Evolutionary conservation across 2,113 vertebrate genomes (phyloP).

Genomic region (Corapipo altera): DNA sequence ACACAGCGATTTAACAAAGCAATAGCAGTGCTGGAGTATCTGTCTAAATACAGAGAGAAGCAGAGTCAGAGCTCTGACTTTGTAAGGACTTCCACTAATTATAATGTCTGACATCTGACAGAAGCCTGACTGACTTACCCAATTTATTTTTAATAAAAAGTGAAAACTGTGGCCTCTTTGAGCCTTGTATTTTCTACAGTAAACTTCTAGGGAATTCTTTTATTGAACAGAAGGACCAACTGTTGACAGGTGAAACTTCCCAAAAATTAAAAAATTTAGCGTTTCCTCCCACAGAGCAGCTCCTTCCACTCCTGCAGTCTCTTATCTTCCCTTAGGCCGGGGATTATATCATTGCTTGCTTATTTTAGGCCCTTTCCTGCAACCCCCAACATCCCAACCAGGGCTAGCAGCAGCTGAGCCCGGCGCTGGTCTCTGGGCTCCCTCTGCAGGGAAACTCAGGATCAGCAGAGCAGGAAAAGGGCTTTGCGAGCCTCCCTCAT

Average conservation of each 20-base stretch:
- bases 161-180: neutral
- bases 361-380: neutral
- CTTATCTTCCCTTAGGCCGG: rapidly evolving
- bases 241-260: neutral
- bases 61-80: neutral
- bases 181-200: neutral
- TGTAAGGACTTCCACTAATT: neutral
- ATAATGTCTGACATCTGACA: neutral
- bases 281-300: neutral
- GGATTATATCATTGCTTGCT: neutral
- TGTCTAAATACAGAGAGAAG: neutral
- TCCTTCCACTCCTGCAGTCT: neutral
- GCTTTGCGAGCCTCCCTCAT: neutral
- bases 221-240: neutral
- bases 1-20: neutral
- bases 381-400: rapidly evolving
- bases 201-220: neutral
- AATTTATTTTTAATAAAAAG: neutral
- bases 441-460: conserved; percentile 6
- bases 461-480: neutral
- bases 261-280: neutral
- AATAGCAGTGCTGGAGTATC: neutral
- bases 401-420: rapidly evolving
- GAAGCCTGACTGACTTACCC: neutral
- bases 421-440: neutral